Base-by-base conservation (phyloP, 2,113 vertebrate species). In the Lepisosteus osseus region DNA sequence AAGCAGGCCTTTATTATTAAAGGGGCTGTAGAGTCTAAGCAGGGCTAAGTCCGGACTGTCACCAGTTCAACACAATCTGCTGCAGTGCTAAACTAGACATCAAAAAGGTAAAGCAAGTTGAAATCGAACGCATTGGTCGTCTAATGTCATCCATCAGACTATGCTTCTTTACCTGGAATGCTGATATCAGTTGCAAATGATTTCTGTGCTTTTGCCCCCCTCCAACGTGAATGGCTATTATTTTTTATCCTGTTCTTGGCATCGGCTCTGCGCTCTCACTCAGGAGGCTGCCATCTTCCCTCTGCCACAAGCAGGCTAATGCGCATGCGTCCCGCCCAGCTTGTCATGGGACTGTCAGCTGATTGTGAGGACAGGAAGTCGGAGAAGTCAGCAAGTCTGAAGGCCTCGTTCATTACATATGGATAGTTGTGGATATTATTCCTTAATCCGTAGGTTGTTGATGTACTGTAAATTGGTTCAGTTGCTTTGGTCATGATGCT, bases 231-330 rank as follows among this genome's bases (percentile, higher is more conserved):
- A 78, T 64, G 72, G 63, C 61, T 65, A 83, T 78, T 79, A 72
- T 77, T 55, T 75, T 86, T 80, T 62, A 71, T 81, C 69, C 69
- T 85, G 70, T 78, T 84, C 76, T 71, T 78, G 81, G 82, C 73
- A 76, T 84, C 83, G 76, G 81, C 81, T 63, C 47, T 84, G 77
- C 84, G 81, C 80, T 85, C 80, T 87, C 73, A 74, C 77, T 88
- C 88, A 91, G 89, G 90, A 91, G 88, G 89, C 88, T 86, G 90
- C 90, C 90, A 92, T 92, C 78, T 89, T 92, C 88, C 82, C 79
- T 72, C 76, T 77, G 81, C 71, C 80, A 61, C 79, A 61, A 84
- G 74, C 47, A 74, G 11, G 54, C 56, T 2, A 74, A 42, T 83
- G 87, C 85, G 89, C 89, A 88, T 9, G 88, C 85, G 86, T 54